phyloP scores from a whole-genome alignment of 2,113 vertebrate species.

The Fregetta grallaria region DNA sequence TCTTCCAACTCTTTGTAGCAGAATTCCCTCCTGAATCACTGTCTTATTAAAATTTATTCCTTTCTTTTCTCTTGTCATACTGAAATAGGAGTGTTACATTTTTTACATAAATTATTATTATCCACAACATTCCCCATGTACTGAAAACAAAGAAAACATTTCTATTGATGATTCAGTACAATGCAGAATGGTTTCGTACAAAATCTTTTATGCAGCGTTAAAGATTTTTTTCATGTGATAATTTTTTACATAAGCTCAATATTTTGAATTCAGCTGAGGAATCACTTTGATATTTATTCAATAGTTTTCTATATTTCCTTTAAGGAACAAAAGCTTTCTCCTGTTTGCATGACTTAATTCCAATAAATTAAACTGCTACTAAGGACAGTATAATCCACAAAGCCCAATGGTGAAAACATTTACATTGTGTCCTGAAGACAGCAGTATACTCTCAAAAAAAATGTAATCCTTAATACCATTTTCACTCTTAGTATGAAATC shows the following conservation, averaged over 20 bases:
- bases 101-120: constrained; percentile 26
- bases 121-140: neutral
- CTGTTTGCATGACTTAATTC: neutral
- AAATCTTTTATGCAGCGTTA: neutral
- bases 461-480: neutral
- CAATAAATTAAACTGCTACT: neutral
- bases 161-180: constrained; percentile 1
- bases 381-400: neutral
- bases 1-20: neutral
- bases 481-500: neutral
- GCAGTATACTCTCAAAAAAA: neutral
- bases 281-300: constrained; percentile 24
- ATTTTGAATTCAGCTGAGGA: constrained; percentile 50
- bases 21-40: neutral
- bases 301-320: constrained; percentile 26
- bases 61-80: neutral
- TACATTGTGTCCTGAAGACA: neutral
- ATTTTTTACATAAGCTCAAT: constrained; percentile 46
- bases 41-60: constrained; percentile 6
- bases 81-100: neutral
- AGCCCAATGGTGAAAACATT: neutral
- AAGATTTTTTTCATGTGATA: neutral
- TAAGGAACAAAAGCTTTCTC: constrained; percentile 31
- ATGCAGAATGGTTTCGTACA: neutral
- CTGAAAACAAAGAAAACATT: neutral